Percentiles rank a stretch among this genome's conserved stretches.
Evolutionary conservation across 1,140 invertebrate species (phyloP).

Genomic region (Diorhabda carinulata): DNA sequence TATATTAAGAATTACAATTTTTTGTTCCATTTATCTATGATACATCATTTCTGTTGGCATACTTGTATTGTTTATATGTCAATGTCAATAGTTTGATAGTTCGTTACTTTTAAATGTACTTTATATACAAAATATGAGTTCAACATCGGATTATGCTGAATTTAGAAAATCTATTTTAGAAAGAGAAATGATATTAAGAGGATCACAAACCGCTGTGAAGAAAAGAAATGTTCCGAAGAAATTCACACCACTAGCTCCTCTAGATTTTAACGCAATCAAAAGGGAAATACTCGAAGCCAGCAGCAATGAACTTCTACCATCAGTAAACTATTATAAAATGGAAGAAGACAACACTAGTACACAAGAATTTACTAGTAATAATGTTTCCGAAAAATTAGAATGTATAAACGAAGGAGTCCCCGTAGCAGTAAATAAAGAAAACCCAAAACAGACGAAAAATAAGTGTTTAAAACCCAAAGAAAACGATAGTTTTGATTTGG

Average conservation of each 20-base stretch:
- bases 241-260: conserved; percentile 14
- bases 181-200: conserved; percentile 1
- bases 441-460: neutral
- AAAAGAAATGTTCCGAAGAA: conserved; percentile 16
- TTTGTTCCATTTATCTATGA: no score
- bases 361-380: neutral
- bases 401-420: neutral
- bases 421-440: neutral
- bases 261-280: conserved; percentile 22
- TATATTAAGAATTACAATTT: no score
- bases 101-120: no score
- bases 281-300: conserved; percentile 13
- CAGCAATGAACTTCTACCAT: neutral
- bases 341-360: neutral
- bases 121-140: conserved; percentile 8
- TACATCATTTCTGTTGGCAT: no score
- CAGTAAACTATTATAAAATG: neutral
- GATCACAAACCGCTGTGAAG: conserved; percentile 8
- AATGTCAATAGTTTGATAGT: no score
- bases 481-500: conserved; percentile 29
- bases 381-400: conserved; percentile 13
- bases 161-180: conserved; percentile 2
- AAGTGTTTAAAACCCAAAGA: conserved; percentile 5
- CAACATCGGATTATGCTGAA: conserved; percentile 11
- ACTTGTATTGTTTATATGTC: no score